Conservation (phyloP, 2,797 vertebrate genomes). For the Eospalax fontanierii region DNA sequence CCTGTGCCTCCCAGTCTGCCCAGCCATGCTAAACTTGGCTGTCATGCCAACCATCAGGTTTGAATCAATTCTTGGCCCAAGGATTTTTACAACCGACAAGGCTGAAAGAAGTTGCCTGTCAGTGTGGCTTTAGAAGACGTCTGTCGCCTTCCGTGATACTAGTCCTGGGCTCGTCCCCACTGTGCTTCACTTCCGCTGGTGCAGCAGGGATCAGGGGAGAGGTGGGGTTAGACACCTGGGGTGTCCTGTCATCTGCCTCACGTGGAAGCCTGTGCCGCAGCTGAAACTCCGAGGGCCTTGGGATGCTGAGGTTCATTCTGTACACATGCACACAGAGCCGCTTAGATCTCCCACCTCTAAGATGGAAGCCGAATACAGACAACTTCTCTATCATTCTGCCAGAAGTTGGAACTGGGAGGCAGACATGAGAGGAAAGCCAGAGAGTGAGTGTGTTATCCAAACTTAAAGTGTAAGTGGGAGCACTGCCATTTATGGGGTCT, state of each 20-base stretch:
- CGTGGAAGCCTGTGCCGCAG: background rate
- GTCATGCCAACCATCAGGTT: background rate
- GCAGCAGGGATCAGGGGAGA: background rate
- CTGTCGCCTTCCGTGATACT: background rate
- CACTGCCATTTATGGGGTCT: background rate
- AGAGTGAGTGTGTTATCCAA: background rate
- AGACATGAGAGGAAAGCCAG: background rate
- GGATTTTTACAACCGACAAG: background rate
- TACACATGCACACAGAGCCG: background rate
- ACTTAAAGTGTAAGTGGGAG: background rate
- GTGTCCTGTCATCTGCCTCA: background rate
- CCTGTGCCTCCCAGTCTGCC: background rate
- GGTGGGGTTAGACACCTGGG: rapidly evolving
- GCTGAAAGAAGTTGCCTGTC: background rate
- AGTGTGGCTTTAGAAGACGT: background rate
- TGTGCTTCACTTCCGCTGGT: background rate
- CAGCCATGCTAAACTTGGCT: background rate
- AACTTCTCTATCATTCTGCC: background rate
- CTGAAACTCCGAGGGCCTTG: background rate
- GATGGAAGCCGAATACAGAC: background rate
- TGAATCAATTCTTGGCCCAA: background rate
- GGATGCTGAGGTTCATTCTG: background rate
- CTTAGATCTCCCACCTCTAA: background rate
- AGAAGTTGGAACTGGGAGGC: background rate
- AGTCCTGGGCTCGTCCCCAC: background rate